Conservation (phyloP, 1,140 invertebrate genomes). For the Papilio xuthus region DNA sequence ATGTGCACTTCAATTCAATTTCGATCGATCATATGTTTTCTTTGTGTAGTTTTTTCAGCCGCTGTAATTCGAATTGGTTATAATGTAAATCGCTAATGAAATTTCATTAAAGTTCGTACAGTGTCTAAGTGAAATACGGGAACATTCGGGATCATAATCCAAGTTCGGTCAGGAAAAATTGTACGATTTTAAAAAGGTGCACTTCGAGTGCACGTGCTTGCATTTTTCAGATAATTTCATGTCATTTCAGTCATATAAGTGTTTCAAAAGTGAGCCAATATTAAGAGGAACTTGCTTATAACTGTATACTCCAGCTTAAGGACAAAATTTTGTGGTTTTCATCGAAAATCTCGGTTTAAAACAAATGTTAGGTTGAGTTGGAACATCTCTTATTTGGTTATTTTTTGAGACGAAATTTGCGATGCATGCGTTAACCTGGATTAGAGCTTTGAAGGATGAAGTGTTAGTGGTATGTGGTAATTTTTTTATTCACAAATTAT, state of each 20-base stretch:
- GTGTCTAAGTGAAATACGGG: constrained; percentile 39
- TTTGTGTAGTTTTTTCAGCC: constrained; percentile 81
- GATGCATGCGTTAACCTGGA: constrained; percentile 47
- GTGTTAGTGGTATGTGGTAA: constrained; percentile 67
- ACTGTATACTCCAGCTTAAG: not conserved
- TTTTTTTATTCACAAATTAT: constrained; percentile 21
- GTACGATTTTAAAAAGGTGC: constrained; percentile 65
- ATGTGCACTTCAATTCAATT: constrained; percentile 80
- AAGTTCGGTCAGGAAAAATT: constrained; percentile 43
- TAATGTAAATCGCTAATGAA: constrained; percentile 52
- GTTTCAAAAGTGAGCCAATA: not conserved
- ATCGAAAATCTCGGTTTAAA: constrained; percentile 41
- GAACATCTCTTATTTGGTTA: constrained; percentile 66
- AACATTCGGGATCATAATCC: constrained; percentile 27
- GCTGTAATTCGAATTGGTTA: constrained; percentile 76
- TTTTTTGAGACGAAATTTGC: constrained; percentile 56
- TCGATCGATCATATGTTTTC: constrained; percentile 82
- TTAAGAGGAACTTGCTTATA: constrained; percentile 15
- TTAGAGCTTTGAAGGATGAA: constrained; percentile 59
- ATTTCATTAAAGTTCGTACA: constrained; percentile 38
- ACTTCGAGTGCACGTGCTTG: constrained; percentile 78
- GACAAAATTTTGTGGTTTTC: constrained; percentile 38
- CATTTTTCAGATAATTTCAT: constrained; percentile 69
- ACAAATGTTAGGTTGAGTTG: constrained; percentile 58
- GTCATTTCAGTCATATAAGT: constrained; percentile 59